Evolutionary conservation across 1,140 invertebrate species (phyloP), one percentile per base, ranked within the genome.

Genomic region (Papilio xuthus): DNA sequence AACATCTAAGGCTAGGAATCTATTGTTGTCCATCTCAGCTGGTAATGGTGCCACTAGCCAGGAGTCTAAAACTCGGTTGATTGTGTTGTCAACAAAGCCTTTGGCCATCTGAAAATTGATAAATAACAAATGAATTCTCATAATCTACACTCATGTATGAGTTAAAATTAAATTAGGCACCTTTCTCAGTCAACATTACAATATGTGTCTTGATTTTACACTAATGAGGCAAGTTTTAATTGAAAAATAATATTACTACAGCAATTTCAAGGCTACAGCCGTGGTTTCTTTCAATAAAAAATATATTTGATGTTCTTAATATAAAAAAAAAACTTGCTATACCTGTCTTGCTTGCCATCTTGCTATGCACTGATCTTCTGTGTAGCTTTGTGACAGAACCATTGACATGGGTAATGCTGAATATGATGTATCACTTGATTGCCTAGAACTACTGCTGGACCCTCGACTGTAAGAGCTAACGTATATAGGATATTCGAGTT

Each of bases 1-100:
- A 67, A 94, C 94, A 88, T 95, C 95, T 78, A 92, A 90, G 42
- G 92, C 94, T 79, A 86, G 85, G 81, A 83, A 90, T 47, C 85
- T 86, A 81, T 91, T 90, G 80, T 82, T 88, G 60, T 85, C 89
- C 63, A 90, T 84, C 63, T 90, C 86, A 13, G 81, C 88, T 60
- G 91, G 89, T 15, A 90, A 85, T 13, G 95, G 94, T 67, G 89
- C 91, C 37, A 95, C 86, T 72, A 95, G 94, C 93, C 95, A 96
- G 53, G 94, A 95, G 85, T 96, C 96, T 63, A 97, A 84, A 26
- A 96, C 95, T 82, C 94, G 94, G 82, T 97, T 97, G 78, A 97
- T 96, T 20, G 95, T 95, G 90, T 97, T 97, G 83, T 97, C 96
- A 47, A 97, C 94, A 89, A 95, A 96, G 73, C 96, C 95, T 90